Percentiles rank a stretch among this genome's conserved stretches.
Evolutionary conservation across 2,888 invertebrate species (phyloP).

Genomic region (Pelosia muscerda): DNA sequence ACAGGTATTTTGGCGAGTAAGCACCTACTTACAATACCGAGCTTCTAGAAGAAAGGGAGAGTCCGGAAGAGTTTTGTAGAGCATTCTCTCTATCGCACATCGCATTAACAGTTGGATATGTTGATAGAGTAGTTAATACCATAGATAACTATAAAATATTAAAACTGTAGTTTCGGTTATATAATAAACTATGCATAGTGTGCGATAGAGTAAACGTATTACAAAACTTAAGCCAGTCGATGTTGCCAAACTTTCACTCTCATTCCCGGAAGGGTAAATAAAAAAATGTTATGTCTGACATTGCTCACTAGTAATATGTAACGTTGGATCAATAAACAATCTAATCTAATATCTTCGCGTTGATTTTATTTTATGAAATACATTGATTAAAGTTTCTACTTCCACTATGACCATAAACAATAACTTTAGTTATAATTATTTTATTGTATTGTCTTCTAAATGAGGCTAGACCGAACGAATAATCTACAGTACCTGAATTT

Average conservation of each 20-base stretch:
- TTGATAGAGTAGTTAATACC: background rate
- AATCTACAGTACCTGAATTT: background rate
- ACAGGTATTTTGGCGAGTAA: constrained; percentile 61
- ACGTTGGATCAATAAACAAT: background rate
- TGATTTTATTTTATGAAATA: background rate
- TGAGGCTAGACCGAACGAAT: background rate
- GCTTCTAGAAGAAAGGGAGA: background rate
- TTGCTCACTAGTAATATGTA: background rate
- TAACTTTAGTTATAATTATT: background rate
- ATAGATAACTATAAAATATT: too few relatives aligned
- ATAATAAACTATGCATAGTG: background rate
- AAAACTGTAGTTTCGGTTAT: background rate
- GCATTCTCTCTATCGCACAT: too few relatives aligned
- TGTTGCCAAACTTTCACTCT: background rate
- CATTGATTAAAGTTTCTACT: background rate
- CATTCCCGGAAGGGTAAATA: background rate
- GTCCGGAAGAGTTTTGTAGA: background rate
- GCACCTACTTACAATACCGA: background rate
- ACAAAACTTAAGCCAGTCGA: background rate
- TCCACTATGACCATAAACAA: too few relatives aligned
- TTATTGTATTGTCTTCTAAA: background rate
- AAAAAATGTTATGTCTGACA: background rate
- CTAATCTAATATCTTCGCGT: constrained; percentile 4
- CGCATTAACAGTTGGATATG: background rate
- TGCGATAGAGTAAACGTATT: background rate